phyloP scores from a whole-genome alignment of 2,797 vertebrate genomes.

The Falco peregrinus region DNA sequence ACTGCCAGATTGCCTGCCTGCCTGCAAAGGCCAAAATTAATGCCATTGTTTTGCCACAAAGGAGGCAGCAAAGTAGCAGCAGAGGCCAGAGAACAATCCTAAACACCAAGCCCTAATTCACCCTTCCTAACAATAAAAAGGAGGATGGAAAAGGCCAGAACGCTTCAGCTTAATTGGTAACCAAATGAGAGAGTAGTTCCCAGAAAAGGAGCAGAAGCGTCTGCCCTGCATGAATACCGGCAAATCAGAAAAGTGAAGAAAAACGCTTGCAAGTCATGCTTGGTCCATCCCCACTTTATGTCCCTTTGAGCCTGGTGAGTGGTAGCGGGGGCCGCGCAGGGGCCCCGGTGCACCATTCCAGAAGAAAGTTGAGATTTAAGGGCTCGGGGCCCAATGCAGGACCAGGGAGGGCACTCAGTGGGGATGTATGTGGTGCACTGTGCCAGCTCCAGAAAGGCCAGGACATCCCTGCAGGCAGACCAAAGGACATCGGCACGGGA shows the following conservation, averaged over 20 bases:
- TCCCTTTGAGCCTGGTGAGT: neutral
- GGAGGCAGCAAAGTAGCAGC: constrained; percentile 84
- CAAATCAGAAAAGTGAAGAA: neutral
- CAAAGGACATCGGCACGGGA: neutral
- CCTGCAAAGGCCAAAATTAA: constrained; percentile 86
- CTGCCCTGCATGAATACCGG: neutral
- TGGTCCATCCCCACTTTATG: neutral
- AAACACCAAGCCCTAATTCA: constrained; percentile 41
- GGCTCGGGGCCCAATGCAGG: neutral
- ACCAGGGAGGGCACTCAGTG: neutral
- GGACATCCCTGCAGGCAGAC: neutral
- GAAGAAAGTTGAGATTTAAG: rapidly evolving
- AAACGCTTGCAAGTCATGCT: neutral
- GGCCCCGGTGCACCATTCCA: neutral
- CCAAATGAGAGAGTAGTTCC: neutral
- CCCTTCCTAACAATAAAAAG: neutral
- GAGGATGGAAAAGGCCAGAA: constrained; percentile 34
- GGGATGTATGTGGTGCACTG: rapidly evolving
- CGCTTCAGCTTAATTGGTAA: constrained; percentile 19
- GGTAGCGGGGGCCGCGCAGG: neutral
- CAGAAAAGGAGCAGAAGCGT: neutral
- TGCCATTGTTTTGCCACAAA: constrained; percentile 88
- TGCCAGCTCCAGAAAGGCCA: neutral
- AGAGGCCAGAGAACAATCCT: constrained; percentile 70
- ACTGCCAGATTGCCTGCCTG: constrained; percentile 36